phyloP scores from a whole-genome alignment of 2,797 vertebrate genomes.

The Neostethus bicornis region DNA sequence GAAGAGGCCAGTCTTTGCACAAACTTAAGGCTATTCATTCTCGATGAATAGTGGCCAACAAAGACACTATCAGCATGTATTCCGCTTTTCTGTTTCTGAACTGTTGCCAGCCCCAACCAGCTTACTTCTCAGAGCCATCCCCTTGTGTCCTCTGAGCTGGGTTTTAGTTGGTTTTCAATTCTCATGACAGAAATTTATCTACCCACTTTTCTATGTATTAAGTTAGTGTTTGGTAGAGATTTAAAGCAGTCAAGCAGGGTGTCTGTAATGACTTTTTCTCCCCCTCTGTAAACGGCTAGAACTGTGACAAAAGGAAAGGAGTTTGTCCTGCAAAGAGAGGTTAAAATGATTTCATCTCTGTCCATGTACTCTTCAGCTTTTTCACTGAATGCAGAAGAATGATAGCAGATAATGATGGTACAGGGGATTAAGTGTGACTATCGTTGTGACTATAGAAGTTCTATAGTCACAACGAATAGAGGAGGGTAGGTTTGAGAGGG shows the following conservation, averaged over 20 bases:
- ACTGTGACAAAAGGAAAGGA: constrained; percentile 6
- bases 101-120: constrained; percentile 43
- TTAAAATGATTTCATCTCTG: constrained; percentile 34
- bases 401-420: constrained; percentile 21
- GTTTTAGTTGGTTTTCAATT: constrained; percentile 33
- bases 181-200: constrained; percentile 35
- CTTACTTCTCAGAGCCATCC: constrained; percentile 50
- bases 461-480: constrained; percentile 60
- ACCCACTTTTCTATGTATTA: constrained; percentile 25
- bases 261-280: constrained; percentile 17
- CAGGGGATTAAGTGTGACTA: too few relatives aligned
- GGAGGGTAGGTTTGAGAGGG: constrained; percentile 54
- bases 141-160: constrained; percentile 43
- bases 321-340: constrained; percentile 21
- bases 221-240: constrained; percentile 25
- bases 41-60: constrained; percentile 64
- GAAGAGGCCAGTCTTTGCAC: constrained; percentile 37
- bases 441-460: constrained; percentile 70
- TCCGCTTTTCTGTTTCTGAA: constrained; percentile 53
- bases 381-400: constrained; percentile 52
- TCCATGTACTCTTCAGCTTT: constrained; percentile 55
- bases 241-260: constrained; percentile 4
- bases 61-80: constrained; percentile 68
- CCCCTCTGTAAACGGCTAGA: constrained; percentile 15
- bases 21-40: constrained; percentile 70